These are phyloP conservation scores for Microtus pennsylvanicus DNA, from an alignment of 2,113 vertebrate species.

Conservation along the genomic window DNA sequence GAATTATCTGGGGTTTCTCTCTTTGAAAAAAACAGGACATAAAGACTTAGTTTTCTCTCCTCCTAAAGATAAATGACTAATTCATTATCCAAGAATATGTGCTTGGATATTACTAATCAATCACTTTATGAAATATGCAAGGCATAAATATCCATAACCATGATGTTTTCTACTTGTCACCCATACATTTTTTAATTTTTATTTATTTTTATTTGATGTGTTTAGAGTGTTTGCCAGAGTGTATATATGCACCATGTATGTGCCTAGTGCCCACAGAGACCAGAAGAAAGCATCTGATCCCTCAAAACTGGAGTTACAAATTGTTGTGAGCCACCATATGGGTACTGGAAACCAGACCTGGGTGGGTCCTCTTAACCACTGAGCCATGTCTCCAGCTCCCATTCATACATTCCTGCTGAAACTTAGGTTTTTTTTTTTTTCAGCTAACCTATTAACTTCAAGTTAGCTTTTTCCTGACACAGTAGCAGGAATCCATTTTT, in stretches of 20 bases:
- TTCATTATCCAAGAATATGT: not conserved
- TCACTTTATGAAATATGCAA: not conserved
- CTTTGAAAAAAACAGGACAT: not conserved
- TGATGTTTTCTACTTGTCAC: not conserved
- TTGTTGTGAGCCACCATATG: too few relatives aligned
- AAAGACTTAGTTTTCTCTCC: not conserved
- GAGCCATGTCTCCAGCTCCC: too few relatives aligned
- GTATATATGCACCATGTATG: not conserved
- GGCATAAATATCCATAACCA: not conserved
- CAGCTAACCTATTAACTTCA: too few relatives aligned
- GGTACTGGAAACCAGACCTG: too few relatives aligned
- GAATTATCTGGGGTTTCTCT: not conserved
- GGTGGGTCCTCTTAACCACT: too few relatives aligned
- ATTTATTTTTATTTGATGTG: not conserved
- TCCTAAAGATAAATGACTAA: not conserved
- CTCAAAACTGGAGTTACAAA: too few relatives aligned
- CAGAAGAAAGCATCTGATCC: too few relatives aligned
- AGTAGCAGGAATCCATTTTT: too few relatives aligned
- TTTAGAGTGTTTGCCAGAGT: not conserved
- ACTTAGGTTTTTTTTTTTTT: too few relatives aligned
- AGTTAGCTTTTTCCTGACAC: too few relatives aligned
- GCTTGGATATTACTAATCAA: not conserved
- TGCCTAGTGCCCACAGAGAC: not conserved
- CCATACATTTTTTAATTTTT: not conserved
- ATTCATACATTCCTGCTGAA: too few relatives aligned